A percentile compares a stretch with the other conserved stretches of the same genome.
Evolutionary conservation across 2,113 vertebrate species (phyloP).

Genomic region (Sula dactylatra): DNA sequence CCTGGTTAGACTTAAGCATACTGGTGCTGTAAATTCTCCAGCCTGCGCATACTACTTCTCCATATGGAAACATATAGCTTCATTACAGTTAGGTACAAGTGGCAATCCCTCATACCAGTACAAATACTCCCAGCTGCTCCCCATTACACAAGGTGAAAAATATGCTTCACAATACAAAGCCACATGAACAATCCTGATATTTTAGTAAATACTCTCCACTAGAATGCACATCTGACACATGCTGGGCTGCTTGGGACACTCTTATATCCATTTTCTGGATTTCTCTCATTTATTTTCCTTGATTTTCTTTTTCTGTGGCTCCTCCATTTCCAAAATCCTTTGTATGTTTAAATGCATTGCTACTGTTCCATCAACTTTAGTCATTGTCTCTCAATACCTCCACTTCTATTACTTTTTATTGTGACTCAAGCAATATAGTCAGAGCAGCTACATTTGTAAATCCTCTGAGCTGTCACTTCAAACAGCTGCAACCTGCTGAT

Average conservation of each 20-base stretch:
- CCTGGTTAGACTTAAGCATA: background rate
- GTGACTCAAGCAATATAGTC: conserved; percentile 1
- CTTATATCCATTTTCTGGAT: background rate
- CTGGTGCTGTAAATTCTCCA: background rate
- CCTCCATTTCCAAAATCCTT: conserved; percentile 29
- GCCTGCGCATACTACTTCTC: background rate
- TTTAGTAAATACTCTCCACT: conserved; percentile 23
- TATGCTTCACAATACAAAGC: background rate
- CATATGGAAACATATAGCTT: background rate
- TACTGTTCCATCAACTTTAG: background rate
- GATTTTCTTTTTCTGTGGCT: background rate
- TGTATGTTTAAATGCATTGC: background rate
- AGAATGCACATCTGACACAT: background rate
- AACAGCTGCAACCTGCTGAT: background rate
- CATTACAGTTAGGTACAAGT: background rate
- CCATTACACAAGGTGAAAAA: conserved; percentile 25
- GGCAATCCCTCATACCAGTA: background rate
- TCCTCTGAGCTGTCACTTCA: background rate
- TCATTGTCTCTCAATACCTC: conserved; percentile 2
- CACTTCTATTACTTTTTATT: background rate
- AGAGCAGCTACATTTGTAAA: conserved; percentile 2
- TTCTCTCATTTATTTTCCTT: background rate
- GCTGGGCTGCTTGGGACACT: background rate
- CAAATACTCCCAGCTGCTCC: background rate
- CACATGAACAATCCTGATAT: conserved; percentile 13